Base-by-base conservation (phyloP, 2,797 vertebrate genomes). In the Synaphobranchus kaupii region DNA sequence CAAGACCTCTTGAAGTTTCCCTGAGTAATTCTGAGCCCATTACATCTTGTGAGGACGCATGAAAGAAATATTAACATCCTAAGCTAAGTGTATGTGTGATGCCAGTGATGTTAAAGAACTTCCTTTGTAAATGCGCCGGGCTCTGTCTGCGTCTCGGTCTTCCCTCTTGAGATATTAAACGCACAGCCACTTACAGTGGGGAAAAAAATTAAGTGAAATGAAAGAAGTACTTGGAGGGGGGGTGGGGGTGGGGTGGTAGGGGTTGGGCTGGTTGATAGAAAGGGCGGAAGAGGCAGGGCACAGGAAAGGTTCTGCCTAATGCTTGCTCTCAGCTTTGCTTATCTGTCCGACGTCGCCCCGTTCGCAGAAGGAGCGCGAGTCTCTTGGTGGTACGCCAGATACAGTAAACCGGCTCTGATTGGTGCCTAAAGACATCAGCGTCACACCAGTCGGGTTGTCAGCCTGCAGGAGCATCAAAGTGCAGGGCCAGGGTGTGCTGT, bases 341-440 rank as follows among this genome's bases (percentile, higher is more conserved):
- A 39, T 47, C 87, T 89, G 56, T 60, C 73, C 39, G 22, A 13
- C 20, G 10, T 44, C 34, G 10, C 58, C 66, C 44, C 84, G 48
- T 66, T 63, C 44, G 82, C 68, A 85, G 86, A 58, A 71, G 83
- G 54, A 56, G 84, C 85, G 81, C 83, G 60, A 86, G 87, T 93
- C 90, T 88, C 90, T 84, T 90, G 91, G 92, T 90, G 93, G 92
- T 83, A 83, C 90, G 89, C 89, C 86, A 92, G 94, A 95, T 95
- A 94, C 94, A 97, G 96, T 95, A 97, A 97, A 97, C 95, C 94
- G 92, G 96, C 96, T 97, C 96, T 97, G 97, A 98, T 97, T 95
- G 96, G 95, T 97, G 97, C 97, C 96, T 94, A 96, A 96, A 97
- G 97, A 95, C 95, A 97, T 97, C 96, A 98, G 95, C 34, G 15